These are phyloP conservation scores for Bufo bufo DNA, from an alignment of 2,113 vertebrate genomes.

Conservation along the genomic window DNA sequence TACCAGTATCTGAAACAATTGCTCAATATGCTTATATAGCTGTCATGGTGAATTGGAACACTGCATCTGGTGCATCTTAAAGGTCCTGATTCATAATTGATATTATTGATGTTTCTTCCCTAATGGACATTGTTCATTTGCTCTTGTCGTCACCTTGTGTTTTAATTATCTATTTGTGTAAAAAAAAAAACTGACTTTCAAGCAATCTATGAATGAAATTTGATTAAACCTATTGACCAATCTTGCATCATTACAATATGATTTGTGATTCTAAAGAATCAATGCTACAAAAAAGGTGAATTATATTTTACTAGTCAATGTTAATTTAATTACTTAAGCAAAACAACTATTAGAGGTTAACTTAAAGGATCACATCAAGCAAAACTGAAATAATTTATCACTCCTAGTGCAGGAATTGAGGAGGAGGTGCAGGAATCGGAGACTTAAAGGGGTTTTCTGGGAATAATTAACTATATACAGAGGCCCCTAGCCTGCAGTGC, in stretches of 20 bases:
- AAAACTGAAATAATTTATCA: background rate
- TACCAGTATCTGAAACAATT: background rate
- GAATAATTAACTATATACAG: too few species aligned
- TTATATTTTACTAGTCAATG: background rate
- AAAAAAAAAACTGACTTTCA: background rate
- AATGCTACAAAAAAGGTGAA: background rate
- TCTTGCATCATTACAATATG: background rate
- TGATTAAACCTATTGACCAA: background rate
- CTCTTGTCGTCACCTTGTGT: background rate
- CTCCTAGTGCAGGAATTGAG: background rate
- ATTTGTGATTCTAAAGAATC: conserved; percentile 11
- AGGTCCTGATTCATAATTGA: conserved; percentile 36
- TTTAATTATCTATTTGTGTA: background rate
- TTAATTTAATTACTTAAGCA: background rate
- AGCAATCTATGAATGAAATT: background rate
- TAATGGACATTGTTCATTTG: conserved; percentile 17
- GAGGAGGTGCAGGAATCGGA: background rate
- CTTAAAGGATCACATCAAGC: background rate
- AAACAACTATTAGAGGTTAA: background rate
- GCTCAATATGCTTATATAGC: background rate
- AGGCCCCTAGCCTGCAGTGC: too few species aligned
- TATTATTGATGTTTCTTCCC: conserved; percentile 27
- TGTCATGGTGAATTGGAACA: background rate
- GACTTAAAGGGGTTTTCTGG: too few species aligned
- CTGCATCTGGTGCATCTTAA: background rate